Conservation (phyloP, 2,113 vertebrate species). For the Scomber colias region DNA sequence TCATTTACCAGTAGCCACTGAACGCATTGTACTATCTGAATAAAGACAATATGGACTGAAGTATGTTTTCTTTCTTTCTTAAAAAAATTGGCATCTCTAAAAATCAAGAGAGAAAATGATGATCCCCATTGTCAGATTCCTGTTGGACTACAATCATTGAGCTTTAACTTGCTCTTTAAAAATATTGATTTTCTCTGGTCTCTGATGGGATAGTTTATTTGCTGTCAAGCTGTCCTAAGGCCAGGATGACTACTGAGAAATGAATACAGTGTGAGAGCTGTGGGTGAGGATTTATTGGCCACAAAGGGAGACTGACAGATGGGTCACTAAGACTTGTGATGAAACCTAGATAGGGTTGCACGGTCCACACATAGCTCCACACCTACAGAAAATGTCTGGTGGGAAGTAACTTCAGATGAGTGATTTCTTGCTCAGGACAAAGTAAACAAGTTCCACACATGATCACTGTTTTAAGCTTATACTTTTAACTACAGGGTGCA, state of each 20-base stretch:
- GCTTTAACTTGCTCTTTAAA: constrained; percentile 17
- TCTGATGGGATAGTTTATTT: constrained; percentile 39
- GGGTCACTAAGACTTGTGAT: constrained; percentile 16
- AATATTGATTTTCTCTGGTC: constrained; percentile 46
- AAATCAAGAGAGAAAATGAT: too few species aligned
- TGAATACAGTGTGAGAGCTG: constrained; percentile 4
- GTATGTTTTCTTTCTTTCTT: too few species aligned
- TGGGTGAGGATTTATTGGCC: constrained; percentile 23
- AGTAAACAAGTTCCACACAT: neutral
- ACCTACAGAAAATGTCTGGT: neutral
- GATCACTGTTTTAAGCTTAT: too few species aligned
- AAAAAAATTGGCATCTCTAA: too few species aligned
- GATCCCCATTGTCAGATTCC: too few species aligned
- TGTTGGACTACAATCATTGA: too few species aligned
- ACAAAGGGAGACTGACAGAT: constrained; percentile 39
- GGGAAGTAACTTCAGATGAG: neutral
- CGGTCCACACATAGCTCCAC: neutral
- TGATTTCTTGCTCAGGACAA: neutral
- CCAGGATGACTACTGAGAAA: constrained; percentile 39
- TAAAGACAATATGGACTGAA: too few species aligned
- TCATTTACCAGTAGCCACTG: too few species aligned
- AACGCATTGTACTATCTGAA: too few species aligned
- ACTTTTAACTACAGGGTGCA: too few species aligned
- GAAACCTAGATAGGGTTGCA: constrained; percentile 3
- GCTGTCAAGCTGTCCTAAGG: constrained; percentile 52